phyloP scores from a whole-genome alignment of 2,797 vertebrate species.

The Acrossocheilus wenchowensis region DNA sequence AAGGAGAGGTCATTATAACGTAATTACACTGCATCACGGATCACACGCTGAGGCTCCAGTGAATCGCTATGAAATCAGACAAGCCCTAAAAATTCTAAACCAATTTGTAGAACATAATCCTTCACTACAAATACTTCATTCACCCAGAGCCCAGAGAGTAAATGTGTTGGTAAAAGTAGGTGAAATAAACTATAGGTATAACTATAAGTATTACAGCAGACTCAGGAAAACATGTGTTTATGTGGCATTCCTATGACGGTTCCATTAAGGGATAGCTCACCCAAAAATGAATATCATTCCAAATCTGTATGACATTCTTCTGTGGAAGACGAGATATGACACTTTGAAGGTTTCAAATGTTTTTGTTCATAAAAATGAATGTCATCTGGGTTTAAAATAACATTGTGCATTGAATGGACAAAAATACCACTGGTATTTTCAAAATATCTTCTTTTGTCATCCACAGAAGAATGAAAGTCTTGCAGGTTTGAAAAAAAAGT shows the following conservation, averaged over 20 bases:
- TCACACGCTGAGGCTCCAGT: slow-evolving; percentile 5
- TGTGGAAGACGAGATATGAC: not conserved
- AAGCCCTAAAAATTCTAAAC: slow-evolving; percentile 12
- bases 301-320: not conserved
- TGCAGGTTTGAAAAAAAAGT: not conserved
- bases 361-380: not conserved
- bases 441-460: not conserved
- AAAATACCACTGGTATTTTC: not conserved
- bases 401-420: not conserved
- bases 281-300: not conserved
- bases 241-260: not conserved
- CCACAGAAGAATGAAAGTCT: not conserved
- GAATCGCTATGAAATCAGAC: slow-evolving; percentile 6
- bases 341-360: not conserved
- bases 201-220: not conserved
- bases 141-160: not conserved
- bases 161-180: not conserved
- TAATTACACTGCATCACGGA: slow-evolving; percentile 34
- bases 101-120: slow-evolving; percentile 20
- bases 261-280: not conserved
- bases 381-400: not conserved
- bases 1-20: slow-evolving; percentile 33
- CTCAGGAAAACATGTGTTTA: not conserved
- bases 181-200: not conserved
- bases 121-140: not conserved